phyloP scores from a whole-genome alignment of 1,140 invertebrate species.

The Cherax destructor region DNA sequence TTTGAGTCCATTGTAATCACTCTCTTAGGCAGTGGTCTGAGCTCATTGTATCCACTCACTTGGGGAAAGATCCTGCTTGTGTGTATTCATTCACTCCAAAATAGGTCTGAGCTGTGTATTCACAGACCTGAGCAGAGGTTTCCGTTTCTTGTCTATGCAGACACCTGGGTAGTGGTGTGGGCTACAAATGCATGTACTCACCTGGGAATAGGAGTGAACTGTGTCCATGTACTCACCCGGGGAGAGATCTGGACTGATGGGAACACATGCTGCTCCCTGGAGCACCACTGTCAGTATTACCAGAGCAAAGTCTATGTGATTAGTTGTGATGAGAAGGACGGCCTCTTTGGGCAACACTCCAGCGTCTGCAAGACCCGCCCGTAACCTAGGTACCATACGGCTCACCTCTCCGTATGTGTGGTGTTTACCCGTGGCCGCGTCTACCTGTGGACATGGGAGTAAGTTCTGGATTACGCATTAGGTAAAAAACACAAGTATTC shows the following conservation, averaged over 20 bases:
- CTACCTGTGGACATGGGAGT: conserved; percentile 7
- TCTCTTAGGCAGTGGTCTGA: too few species aligned
- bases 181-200: too few species aligned
- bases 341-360: conserved; percentile 16
- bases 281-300: not conserved
- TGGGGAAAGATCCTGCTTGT: too few species aligned
- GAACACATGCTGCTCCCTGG: conserved; percentile 16
- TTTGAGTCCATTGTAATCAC: too few species aligned
- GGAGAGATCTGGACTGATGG: conserved; percentile 20
- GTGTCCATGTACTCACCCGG: conserved; percentile 15
- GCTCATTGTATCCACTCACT: too few species aligned
- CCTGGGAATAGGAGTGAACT: not conserved
- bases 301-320: conserved; percentile 43
- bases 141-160: too few species aligned
- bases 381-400: conserved; percentile 12
- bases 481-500: too few species aligned
- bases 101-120: too few species aligned
- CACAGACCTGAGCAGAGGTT: not conserved
- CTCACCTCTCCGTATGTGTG: conserved; percentile 24
- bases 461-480: too few species aligned
- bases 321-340: not conserved
- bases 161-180: too few species aligned
- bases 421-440: not conserved
- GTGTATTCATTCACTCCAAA: too few species aligned
- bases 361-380: conserved; percentile 7